phyloP scores from a whole-genome alignment of 1,140 invertebrate genomes.

The Drosophila yakuba region DNA sequence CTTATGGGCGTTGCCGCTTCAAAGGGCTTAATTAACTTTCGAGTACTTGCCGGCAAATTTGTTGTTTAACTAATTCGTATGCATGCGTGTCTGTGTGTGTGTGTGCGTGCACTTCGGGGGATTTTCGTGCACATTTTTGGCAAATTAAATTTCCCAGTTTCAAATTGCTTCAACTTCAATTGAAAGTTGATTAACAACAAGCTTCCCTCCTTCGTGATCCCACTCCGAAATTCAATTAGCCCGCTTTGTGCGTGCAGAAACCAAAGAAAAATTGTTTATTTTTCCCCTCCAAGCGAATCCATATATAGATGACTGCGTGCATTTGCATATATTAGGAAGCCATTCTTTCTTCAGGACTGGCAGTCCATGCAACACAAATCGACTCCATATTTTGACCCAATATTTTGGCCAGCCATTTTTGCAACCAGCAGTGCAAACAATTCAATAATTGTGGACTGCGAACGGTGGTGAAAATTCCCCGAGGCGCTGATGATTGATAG shows the following conservation, averaged over 20 bases:
- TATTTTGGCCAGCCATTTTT: slow-evolving; percentile 7
- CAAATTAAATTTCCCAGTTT: slow-evolving; percentile 42
- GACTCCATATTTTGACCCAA: slow-evolving; percentile 45
- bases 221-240: slow-evolving; percentile 60
- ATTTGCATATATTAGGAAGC: slow-evolving; percentile 63
- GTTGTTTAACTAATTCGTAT: slow-evolving; percentile 8
- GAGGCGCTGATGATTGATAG: slow-evolving; percentile 55
- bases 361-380: slow-evolving; percentile 22
- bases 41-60: slow-evolving; percentile 18
- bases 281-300: slow-evolving; percentile 1
- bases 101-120: not conserved
- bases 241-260: slow-evolving; percentile 23
- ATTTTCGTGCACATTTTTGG: slow-evolving; percentile 18
- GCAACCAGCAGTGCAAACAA: slow-evolving; percentile 45
- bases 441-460: slow-evolving; percentile 56
- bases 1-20: slow-evolving; percentile 14
- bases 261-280: slow-evolving; percentile 49
- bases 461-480: slow-evolving; percentile 33
- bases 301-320: slow-evolving; percentile 28
- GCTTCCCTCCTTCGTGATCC: not conserved
- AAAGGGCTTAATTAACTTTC: slow-evolving; percentile 42
- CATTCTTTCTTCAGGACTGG: slow-evolving; percentile 12
- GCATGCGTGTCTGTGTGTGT: not conserved
- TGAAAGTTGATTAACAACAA: slow-evolving; percentile 41
- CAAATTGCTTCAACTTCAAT: slow-evolving; percentile 25